Evolutionary conservation across 1,140 invertebrate genomes (phyloP), one percentile per base, ranked within the genome.

Genomic region (Plectrocnemia conspersa): DNA sequence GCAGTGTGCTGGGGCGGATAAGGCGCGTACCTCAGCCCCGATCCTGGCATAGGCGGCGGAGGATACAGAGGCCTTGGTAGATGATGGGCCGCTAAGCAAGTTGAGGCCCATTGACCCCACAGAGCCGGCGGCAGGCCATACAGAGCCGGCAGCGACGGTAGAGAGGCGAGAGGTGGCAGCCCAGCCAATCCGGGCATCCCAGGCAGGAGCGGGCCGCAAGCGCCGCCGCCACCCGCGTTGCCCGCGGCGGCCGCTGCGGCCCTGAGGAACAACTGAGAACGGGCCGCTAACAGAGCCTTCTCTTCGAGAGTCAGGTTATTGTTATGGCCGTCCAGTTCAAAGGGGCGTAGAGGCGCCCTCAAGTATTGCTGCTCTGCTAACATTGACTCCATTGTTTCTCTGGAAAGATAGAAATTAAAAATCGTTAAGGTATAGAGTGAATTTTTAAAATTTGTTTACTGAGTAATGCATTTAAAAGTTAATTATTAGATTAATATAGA

Each of bases 351-450:
- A 0, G 84, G 85, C 52, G 84, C 85, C 40, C 84, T 79, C 52
- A 86, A 68, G 54, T 85, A 82, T 55, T 87, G 84, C 67, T 87
- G 85, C 65, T 88, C 86, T 11, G 83, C 84, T 54, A 88, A 64
- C 85, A 88, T 87, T 11, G 84, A 86, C 66, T 88, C 85, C 86
- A 88, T 89, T 19, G 85, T 89, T 69, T 88, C 85, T 72, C 85
- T 89, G 78, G 64, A 75, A 75, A 67, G 9, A 24, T 24, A 47
- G 29, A 13, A 40, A 5, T 2, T 15, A 2, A 3, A 40, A 40
- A 13, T 40, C 4, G 16, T 3, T 33, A 33, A n/a, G n/a, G n/a
- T n/a, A n/a, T n/a, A n/a, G n/a, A n/a, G n/a, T n/a, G n/a, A n/a
- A n/a, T n/a, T n/a, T n/a, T n/a, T n/a, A n/a, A n/a, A n/a, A n/a